Conservation (phyloP, 2,797 vertebrate genomes). For the Anniella stebbinsi region DNA sequence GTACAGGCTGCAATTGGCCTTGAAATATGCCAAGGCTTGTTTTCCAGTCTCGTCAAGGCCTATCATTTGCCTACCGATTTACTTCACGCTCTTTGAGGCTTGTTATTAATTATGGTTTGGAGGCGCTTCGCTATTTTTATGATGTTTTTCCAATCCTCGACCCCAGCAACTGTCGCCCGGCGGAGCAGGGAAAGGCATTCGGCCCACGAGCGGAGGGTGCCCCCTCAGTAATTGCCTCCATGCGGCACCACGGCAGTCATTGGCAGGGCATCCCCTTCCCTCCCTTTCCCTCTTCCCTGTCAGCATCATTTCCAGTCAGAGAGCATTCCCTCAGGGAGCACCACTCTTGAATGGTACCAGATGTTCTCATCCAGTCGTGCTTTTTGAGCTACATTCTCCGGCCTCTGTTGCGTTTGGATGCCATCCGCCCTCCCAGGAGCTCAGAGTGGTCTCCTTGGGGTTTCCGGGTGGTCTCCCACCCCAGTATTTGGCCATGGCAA, state of each 20-base stretch:
- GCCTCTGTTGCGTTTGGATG: not conserved
- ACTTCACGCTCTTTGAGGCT: constrained; percentile 52
- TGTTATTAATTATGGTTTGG: constrained; percentile 69
- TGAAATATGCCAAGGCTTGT: constrained; percentile 24
- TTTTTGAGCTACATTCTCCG: not conserved
- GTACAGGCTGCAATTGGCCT: constrained; percentile 47
- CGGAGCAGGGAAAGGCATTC: constrained; percentile 14
- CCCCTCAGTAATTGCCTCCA: constrained; percentile 3
- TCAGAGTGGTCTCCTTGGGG: not conserved
- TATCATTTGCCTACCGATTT: constrained; percentile 70
- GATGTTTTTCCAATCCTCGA: constrained; percentile 1
- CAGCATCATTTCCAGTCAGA: constrained; percentile 58
- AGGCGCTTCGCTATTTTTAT: constrained; percentile 20
- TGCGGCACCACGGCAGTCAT: constrained; percentile 17
- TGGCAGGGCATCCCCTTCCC: constrained; percentile 34
- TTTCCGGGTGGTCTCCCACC: not conserved
- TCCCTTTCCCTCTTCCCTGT: constrained; percentile 10
- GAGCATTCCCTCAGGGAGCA: constrained; percentile 3
- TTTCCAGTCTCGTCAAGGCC: constrained; percentile 36
- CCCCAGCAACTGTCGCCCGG: constrained; percentile 37
- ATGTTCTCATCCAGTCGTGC: fast-evolving
- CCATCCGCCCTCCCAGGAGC: not conserved
- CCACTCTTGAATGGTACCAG: constrained; percentile 34
- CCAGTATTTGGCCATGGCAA: too few relatives aligned
- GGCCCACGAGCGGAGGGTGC: not conserved